Conservation (phyloP, 2,888 invertebrate species). For the Andrena trimmerana region DNA sequence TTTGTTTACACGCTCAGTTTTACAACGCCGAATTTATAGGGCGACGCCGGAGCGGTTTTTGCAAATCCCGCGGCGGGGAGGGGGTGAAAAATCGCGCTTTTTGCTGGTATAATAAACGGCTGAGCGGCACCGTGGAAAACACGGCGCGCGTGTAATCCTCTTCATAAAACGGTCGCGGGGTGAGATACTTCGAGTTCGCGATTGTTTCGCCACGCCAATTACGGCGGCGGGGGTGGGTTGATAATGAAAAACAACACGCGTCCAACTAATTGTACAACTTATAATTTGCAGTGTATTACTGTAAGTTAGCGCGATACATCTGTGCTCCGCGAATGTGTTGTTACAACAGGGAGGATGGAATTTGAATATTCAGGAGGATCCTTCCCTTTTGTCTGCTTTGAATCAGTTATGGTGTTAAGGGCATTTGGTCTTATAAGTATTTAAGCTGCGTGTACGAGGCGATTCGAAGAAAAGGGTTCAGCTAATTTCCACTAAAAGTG, state of each 20-base stretch:
- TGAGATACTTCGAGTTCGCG: constrained; percentile 10
- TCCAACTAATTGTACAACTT: too few relatives aligned
- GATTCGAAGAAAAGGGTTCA: background rate
- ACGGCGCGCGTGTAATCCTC: constrained; percentile 37
- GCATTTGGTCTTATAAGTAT: background rate
- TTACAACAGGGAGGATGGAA: too few relatives aligned
- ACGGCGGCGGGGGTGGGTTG: too few relatives aligned
- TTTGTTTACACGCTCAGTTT: constrained; percentile 48
- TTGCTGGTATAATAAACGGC: constrained; percentile 28
- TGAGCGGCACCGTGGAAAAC: constrained; percentile 15
- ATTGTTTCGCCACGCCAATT: constrained; percentile 1
- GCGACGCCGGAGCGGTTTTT: constrained; percentile 34
- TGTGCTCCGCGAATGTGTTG: too few relatives aligned
- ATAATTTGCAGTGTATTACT: too few relatives aligned
- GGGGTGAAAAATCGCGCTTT: constrained; percentile 37
- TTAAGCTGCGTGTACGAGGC: background rate
- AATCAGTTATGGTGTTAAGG: background rate
- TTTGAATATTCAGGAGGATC: too few relatives aligned
- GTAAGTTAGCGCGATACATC: too few relatives aligned
- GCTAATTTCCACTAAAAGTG: background rate
- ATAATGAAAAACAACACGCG: too few relatives aligned
- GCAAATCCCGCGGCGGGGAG: constrained; percentile 25
- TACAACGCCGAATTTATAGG: constrained; percentile 59
- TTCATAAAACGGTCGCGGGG: background rate
- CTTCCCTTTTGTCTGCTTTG: background rate